Base-by-base conservation (phyloP, 2,888 invertebrate species). In the Mimas tiliae region DNA sequence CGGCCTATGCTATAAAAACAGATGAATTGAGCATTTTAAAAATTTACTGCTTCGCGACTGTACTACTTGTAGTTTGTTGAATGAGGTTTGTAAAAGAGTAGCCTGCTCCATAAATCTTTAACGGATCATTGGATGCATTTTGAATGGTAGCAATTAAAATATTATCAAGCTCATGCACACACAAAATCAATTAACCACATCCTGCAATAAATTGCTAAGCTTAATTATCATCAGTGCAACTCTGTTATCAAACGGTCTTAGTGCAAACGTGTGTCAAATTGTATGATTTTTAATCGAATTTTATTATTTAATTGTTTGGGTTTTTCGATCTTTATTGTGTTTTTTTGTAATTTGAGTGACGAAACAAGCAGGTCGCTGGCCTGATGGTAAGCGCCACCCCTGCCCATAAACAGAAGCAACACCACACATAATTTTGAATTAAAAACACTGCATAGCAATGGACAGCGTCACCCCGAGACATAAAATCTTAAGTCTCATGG, bases 141-240 rank as follows among this genome's bases (percentile, higher is more conserved):
- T 53, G 53, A 45, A 27, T 34, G 19, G 42, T 58, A 48, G 58
- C 16, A 58, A 65, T 65, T 58, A 58, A 65, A 65, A 38, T 58
- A 65, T 58, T 65, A 64, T 47, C 38, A 64, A 16, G 51, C 52
- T 47, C 63, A 66, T n/a, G 63, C 53, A 52, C 62, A 66, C 34
- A 62, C 19, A 63, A 66, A 48, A 63, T 66, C 65, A 66, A 66
- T 66, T 63, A 66, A 66, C 45, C n/a, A 34, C 53, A 66, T 66
- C 66, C 66, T 63, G 66, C 16, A 66, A 63, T 66, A 66, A 66
- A 66, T 66, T 62, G 51, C 45, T 27, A 52, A 52, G 16, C 51
- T 66, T 52, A 66, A 66, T 66, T 62, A 52, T 52, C 48, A 55
- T 51, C 38, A 64, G 45, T 53, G 53, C 27, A 33, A 47, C 34